Evolutionary conservation across 2,888 invertebrate genomes (phyloP).

Genomic region (Himalopsyche kuldschensis): DNA sequence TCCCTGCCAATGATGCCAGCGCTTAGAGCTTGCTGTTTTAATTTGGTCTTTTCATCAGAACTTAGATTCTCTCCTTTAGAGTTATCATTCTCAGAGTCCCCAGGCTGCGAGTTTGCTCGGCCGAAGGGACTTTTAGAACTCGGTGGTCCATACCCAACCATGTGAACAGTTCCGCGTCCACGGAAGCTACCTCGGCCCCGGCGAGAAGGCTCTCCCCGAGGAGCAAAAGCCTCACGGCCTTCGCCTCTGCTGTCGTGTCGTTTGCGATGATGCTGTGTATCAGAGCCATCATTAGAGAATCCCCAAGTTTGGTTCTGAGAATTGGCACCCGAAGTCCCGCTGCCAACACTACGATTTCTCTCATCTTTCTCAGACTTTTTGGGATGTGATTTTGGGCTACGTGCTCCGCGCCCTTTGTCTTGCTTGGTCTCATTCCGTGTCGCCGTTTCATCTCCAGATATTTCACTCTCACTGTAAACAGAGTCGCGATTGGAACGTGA

Average conservation of each 20-base stretch:
- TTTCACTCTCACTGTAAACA: conserved; percentile 72
- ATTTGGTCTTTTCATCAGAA: conserved; percentile 67
- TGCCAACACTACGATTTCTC: conserved; percentile 23
- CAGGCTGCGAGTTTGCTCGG: conserved; percentile 52
- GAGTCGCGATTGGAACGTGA: conserved; percentile 53
- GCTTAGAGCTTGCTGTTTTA: conserved; percentile 67
- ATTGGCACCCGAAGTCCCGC: neutral
- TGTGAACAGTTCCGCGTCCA: conserved; percentile 54
- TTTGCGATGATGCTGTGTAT: conserved; percentile 18
- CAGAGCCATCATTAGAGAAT: conserved; percentile 6
- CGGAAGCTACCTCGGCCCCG: conserved; percentile 73
- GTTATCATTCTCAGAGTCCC: conserved; percentile 45
- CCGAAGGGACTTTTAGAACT: conserved; percentile 77
- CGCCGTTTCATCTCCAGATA: conserved; percentile 71
- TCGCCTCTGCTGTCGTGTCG: conserved; percentile 45
- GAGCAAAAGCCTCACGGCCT: conserved; percentile 75
- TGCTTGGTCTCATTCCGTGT: conserved; percentile 59
- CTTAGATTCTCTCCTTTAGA: conserved; percentile 40
- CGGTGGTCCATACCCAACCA: conserved; percentile 74
- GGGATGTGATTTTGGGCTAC: conserved; percentile 55
- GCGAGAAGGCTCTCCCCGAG: conserved; percentile 85
- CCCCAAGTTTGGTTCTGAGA: conserved; percentile 5
- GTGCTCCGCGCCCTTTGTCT: conserved; percentile 58
- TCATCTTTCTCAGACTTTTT: conserved; percentile 61
- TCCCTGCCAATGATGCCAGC: conserved; percentile 66